These are phyloP conservation scores for Diplazon laetatorius DNA, from an alignment of 2,888 invertebrate genomes.

Conservation along the genomic window DNA sequence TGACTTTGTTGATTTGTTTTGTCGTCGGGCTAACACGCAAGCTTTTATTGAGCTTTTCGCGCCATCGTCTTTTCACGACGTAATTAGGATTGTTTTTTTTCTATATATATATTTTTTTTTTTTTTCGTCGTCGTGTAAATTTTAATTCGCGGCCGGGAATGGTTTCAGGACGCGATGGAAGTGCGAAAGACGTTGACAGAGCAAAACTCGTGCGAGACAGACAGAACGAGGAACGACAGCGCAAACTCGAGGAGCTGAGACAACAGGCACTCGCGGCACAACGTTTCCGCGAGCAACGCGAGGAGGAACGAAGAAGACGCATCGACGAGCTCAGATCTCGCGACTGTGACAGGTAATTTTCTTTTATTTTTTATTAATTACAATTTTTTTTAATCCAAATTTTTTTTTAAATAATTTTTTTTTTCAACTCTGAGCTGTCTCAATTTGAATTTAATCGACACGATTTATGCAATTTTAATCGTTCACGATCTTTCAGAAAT, in stretches of 20 bases:
- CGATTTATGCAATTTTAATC: no score
- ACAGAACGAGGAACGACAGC: constrained; percentile 94
- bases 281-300: constrained; percentile 94
- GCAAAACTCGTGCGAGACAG: constrained; percentile 89
- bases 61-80: constrained; percentile 10
- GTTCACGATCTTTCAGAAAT: no score
- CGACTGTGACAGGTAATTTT: constrained; percentile 87
- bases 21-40: constrained; percentile 23
- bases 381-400: neutral
- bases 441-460: no score
- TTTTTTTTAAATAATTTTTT: no score
- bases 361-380: constrained; percentile 18
- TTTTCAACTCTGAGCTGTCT: no score
- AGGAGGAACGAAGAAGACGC: constrained; percentile 91
- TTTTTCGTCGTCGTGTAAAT: neutral
- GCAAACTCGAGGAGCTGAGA: constrained; percentile 94
- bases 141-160: neutral
- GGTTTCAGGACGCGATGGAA: constrained; percentile 80
- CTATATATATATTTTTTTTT: no score
- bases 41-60: constrained; percentile 42
- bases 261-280: constrained; percentile 95
- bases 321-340: constrained; percentile 92
- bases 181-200: constrained; percentile 80
- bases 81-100: no score
- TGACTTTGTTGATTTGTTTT: constrained; percentile 35